phyloP scores from a whole-genome alignment of 2,797 vertebrate species.

The Trematomus bernacchii region DNA sequence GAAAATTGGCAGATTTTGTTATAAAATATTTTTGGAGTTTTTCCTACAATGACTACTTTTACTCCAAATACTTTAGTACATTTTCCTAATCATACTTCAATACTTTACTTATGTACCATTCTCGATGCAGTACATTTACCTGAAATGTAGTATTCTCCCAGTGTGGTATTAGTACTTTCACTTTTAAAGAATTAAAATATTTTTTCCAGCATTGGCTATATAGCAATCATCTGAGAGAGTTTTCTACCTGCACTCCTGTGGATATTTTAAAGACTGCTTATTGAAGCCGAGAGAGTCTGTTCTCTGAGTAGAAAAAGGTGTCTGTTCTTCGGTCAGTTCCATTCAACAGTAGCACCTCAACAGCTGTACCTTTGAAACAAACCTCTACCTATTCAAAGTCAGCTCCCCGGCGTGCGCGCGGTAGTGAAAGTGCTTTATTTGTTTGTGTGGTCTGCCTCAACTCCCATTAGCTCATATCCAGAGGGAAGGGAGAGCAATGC shows the following conservation, averaged over 20 bases:
- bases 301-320: not conserved
- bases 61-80: too few relatives aligned
- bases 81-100: too few relatives aligned
- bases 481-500: conserved; percentile 51
- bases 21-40: too few relatives aligned
- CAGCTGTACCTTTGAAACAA: conserved; percentile 28
- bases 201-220: not conserved
- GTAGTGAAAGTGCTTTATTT: conserved; percentile 59
- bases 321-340: conserved; percentile 6
- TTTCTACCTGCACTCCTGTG: conserved; percentile 8
- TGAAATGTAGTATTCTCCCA: too few relatives aligned
- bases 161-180: too few relatives aligned
- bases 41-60: too few relatives aligned
- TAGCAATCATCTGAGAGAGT: conserved; percentile 7
- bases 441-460: conserved; percentile 56
- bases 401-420: conserved; percentile 35
- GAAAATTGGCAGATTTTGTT: too few relatives aligned
- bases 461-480: conserved; percentile 68
- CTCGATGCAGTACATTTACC: too few relatives aligned
- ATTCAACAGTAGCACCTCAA: conserved; percentile 20
- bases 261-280: conserved; percentile 4
- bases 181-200: too few relatives aligned
- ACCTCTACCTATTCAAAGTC: conserved; percentile 24
- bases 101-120: too few relatives aligned
- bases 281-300: conserved; percentile 1